Evolutionary conservation across 2,888 invertebrate species (phyloP).

Genomic region (Odontocolon sp.): DNA sequence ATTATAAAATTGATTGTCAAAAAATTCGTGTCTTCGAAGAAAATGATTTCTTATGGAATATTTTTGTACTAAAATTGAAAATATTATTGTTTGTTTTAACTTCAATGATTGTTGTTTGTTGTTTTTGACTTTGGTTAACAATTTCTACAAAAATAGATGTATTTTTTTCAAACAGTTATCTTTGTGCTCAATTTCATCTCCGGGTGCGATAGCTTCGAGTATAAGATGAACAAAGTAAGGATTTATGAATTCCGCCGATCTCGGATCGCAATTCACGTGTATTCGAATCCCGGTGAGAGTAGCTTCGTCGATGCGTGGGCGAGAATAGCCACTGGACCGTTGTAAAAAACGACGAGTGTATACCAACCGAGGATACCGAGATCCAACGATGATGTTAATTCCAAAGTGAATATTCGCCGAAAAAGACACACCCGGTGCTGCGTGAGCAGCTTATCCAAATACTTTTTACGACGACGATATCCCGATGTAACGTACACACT

Average conservation of each 20-base stretch:
- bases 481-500: conserved; percentile 13
- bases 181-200: no score
- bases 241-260: not conserved
- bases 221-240: no score
- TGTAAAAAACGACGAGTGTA: not conserved
- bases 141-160: no score
- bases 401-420: conserved; percentile 29
- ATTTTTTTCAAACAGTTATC: no score
- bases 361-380: conserved; percentile 6
- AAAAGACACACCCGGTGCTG: conserved; percentile 39
- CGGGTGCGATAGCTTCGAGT: no score
- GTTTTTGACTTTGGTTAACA: no score
- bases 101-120: no score
- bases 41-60: no score
- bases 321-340: conserved; percentile 27
- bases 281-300: conserved; percentile 34
- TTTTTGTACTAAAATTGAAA: no score
- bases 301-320: conserved; percentile 39
- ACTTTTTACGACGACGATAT: conserved; percentile 25
- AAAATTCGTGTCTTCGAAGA: no score
- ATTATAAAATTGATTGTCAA: no score
- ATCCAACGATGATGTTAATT: conserved; percentile 18
- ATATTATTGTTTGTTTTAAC: no score
- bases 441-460: conserved; percentile 44
- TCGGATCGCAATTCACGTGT: conserved; percentile 34